Evolutionary conservation across 2,888 invertebrate species (phyloP).

Genomic region (Pammene aurita): DNA sequence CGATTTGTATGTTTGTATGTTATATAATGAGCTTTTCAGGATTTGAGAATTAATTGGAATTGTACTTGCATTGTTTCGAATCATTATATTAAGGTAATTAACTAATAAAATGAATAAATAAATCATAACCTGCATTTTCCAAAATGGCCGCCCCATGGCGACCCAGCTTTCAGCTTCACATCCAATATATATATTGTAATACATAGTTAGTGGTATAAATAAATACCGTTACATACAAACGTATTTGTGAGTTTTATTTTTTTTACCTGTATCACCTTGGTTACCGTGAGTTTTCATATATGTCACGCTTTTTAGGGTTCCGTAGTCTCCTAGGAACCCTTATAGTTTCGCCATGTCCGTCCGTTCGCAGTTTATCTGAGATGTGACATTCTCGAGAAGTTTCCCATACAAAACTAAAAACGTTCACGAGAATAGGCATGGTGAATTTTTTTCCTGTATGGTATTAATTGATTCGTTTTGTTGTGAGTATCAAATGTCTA

Average conservation of each 20-base stretch:
- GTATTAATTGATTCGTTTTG: too few species aligned
- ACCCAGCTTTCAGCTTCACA: conserved; percentile 47
- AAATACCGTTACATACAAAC: conserved; percentile 56
- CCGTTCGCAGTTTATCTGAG: too few species aligned
- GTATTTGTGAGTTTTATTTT: conserved; percentile 44
- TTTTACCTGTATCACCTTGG: background rate
- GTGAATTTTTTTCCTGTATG: too few species aligned
- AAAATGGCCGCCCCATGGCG: conserved; percentile 4
- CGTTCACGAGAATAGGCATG: too few species aligned
- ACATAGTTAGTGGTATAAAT: conserved; percentile 57
- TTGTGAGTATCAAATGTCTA: too few species aligned
- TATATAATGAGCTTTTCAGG: conserved; percentile 40
- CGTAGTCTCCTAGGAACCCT: too few species aligned
- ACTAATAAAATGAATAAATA: conserved; percentile 16
- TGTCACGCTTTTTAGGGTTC: too few species aligned
- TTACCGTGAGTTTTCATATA: background rate
- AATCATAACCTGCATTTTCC: background rate
- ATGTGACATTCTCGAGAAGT: too few species aligned
- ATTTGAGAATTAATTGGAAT: conserved; percentile 27
- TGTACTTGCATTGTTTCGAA: conserved; percentile 29
- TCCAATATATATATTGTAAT: conserved; percentile 51
- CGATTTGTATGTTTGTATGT: conserved; percentile 51
- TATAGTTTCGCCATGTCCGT: too few species aligned
- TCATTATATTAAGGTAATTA: conserved; percentile 12
- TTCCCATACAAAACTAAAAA: too few species aligned